Conservation (phyloP, 2,888 invertebrate genomes). For the Drosophila peninsularis region DNA sequence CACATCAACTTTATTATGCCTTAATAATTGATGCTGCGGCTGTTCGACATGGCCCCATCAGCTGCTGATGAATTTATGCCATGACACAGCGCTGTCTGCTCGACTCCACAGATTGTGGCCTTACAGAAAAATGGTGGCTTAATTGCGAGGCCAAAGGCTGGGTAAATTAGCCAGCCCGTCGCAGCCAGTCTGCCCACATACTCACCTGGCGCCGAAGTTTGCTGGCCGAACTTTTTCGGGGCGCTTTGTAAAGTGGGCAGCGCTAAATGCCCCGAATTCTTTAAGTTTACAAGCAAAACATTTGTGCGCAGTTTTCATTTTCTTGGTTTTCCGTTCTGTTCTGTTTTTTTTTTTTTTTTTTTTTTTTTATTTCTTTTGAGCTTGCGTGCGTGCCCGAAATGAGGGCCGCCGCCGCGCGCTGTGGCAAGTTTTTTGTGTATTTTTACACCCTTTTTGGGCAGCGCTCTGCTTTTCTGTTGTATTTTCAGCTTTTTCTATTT, state of each 20-base stretch:
- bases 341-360: not conserved
- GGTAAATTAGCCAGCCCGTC: slow-evolving; percentile 64
- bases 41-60: slow-evolving; percentile 19
- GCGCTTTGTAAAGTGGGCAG: slow-evolving; percentile 56
- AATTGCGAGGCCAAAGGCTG: slow-evolving; percentile 62
- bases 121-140: slow-evolving; percentile 76
- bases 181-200: slow-evolving; percentile 38
- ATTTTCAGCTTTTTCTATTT: slow-evolving; percentile 60
- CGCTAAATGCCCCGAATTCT: slow-evolving; percentile 79
- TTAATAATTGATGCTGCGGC: slow-evolving; percentile 55
- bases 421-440: slow-evolving; percentile 54
- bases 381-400: slow-evolving; percentile 75
- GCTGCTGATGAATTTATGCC: slow-evolving; percentile 58
- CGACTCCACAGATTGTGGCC: slow-evolving; percentile 56
- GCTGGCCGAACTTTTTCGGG: slow-evolving; percentile 45
- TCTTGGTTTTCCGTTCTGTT: slow-evolving; percentile 12
- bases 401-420: slow-evolving; percentile 36
- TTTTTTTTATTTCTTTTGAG: slow-evolving; percentile 10
- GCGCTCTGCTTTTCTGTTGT: not conserved
- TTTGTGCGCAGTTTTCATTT: slow-evolving; percentile 71
- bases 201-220: slow-evolving; percentile 57
- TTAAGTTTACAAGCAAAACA: slow-evolving; percentile 80
- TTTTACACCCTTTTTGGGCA: slow-evolving; percentile 67
- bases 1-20: slow-evolving; percentile 59
- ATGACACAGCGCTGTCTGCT: not conserved